Conservation (phyloP, 2,113 vertebrate species). For the Cercocebus atys region DNA sequence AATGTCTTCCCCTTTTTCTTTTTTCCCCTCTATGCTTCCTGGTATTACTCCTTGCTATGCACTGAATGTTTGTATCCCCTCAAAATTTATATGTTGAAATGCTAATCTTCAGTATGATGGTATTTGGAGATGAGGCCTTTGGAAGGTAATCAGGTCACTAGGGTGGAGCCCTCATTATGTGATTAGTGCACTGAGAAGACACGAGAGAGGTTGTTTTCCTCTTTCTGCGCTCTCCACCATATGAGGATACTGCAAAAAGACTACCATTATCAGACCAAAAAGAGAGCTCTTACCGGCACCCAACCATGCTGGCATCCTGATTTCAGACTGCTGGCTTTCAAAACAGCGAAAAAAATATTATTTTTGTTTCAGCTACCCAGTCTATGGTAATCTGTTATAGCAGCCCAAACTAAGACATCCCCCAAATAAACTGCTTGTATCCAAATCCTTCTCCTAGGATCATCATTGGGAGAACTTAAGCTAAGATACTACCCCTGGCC, state of each 20-base stretch:
- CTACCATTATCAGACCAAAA: not conserved
- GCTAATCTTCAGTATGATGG: not conserved
- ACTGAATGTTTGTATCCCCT: not conserved
- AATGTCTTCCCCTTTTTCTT: not conserved
- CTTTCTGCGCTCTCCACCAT: not conserved
- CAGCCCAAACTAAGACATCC: not conserved
- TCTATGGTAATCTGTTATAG: not conserved
- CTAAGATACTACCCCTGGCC: not conserved
- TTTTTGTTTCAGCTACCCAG: not conserved
- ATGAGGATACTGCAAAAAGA: not conserved
- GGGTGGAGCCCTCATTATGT: not conserved
- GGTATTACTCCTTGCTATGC: not conserved
- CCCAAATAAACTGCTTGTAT: not conserved
- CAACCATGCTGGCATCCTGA: not conserved
- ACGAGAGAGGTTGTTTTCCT: not conserved
- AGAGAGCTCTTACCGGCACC: not conserved
- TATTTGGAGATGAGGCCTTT: not conserved
- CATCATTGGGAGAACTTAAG: not conserved
- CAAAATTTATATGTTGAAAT: not conserved
- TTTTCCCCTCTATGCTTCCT: not conserved
- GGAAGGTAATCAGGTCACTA: not conserved
- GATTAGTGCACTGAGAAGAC: not conserved
- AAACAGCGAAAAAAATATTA: not conserved
- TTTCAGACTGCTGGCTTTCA: not conserved
- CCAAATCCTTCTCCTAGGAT: not conserved